phyloP scores from a whole-genome alignment of 2,888 invertebrate species.

The Caenorhabditis sp. region DNA sequence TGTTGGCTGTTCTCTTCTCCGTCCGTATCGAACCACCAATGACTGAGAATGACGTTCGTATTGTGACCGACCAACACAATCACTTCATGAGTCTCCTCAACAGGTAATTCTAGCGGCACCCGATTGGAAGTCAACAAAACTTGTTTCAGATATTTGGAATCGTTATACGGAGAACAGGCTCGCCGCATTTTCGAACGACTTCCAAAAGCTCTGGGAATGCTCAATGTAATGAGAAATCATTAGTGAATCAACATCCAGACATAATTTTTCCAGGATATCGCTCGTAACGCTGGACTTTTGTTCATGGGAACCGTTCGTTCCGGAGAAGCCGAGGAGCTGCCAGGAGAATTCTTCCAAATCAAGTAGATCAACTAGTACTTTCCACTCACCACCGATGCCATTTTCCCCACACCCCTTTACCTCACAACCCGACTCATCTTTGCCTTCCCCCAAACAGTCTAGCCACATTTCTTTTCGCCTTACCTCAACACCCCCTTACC shows the following conservation, averaged over 20 bases:
- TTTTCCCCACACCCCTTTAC: constrained; percentile 26
- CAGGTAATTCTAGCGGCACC: constrained; percentile 11
- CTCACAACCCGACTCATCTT: constrained; percentile 32
- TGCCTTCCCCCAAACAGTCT: constrained; percentile 44
- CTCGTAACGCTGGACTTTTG: constrained; percentile 74
- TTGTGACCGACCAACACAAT: constrained; percentile 56
- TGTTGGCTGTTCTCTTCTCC: constrained; percentile 78
- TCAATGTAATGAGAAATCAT: constrained; percentile 58
- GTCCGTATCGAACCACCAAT: constrained; percentile 67
- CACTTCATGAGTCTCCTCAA: constrained; percentile 67
- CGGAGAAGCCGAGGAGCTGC: constrained; percentile 77
- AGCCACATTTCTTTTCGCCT: constrained; percentile 53
- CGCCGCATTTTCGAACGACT: constrained; percentile 71
- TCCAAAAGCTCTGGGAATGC: constrained; percentile 74
- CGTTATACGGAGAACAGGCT: constrained; percentile 77
- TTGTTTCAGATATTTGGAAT: constrained; percentile 79
- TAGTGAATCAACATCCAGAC: neutral
- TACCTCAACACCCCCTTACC: constrained; percentile 12
- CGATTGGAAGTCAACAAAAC: neutral
- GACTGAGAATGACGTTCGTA: constrained; percentile 67
- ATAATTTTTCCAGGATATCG: constrained; percentile 64
- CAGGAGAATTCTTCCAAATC: constrained; percentile 80
- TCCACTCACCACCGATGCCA: constrained; percentile 47
- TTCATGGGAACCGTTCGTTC: constrained; percentile 77
- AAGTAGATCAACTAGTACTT: constrained; percentile 53